Percentiles rank a stretch among this genome's conserved stretches.
These are phyloP conservation scores for Sinhomidia bicolor DNA, from an alignment of 2,888 invertebrate genomes.

Conservation along the genomic window DNA sequence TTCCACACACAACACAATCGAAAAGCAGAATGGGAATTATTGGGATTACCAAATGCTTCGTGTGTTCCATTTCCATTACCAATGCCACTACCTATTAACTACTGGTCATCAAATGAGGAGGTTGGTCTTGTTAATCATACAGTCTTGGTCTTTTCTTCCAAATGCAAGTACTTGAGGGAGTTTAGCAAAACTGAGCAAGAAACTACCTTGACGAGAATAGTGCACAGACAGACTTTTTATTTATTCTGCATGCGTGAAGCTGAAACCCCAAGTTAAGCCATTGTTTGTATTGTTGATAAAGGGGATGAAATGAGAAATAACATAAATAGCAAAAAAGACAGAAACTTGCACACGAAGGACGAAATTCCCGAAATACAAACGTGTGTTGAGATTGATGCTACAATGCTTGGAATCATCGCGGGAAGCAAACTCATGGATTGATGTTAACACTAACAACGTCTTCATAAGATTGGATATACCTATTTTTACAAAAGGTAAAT, in stretches of 20 bases:
- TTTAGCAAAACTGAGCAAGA: too few species aligned
- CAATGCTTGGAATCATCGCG: too few species aligned
- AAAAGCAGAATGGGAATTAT: background rate
- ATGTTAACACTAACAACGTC: too few species aligned
- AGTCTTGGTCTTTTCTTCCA: too few species aligned
- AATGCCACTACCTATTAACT: background rate
- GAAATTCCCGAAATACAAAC: background rate
- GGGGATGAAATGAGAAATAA: conserved; percentile 31
- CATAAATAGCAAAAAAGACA: background rate
- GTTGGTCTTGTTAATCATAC: too few species aligned
- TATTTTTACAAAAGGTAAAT: too few species aligned
- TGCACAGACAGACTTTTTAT: background rate
- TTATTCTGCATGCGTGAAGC: conserved; percentile 30
- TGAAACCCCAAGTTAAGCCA: background rate
- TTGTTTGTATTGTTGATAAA: background rate
- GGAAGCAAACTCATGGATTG: too few species aligned
- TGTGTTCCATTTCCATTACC: background rate
- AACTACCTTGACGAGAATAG: too few species aligned
- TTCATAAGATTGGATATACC: too few species aligned
- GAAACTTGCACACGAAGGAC: background rate
- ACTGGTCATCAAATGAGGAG: background rate
- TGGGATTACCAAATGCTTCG: background rate
- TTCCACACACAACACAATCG: background rate
- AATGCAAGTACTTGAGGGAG: background rate
- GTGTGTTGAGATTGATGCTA: too few species aligned